A percentile compares a stretch with the other conserved stretches of the same genome.
Evolutionary conservation across 2,113 vertebrate species (phyloP).

Genomic region (Potamarius usumacintae): DNA sequence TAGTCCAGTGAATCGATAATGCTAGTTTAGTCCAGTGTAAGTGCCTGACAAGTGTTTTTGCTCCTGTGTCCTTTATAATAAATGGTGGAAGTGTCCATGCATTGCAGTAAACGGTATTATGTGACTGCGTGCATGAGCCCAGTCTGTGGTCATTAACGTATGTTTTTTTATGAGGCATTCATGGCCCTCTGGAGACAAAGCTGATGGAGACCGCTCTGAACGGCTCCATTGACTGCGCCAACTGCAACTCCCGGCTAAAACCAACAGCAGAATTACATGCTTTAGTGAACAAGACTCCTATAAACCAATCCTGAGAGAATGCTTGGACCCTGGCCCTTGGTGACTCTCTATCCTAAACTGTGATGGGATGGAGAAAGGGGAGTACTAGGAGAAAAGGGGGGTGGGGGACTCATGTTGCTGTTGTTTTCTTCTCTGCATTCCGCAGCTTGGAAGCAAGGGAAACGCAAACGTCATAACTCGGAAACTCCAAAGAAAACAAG

Average conservation of each 20-base stretch:
- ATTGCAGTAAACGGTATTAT: constrained; percentile 49
- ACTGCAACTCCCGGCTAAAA: constrained; percentile 65
- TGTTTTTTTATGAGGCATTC: constrained; percentile 66
- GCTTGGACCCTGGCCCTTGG: constrained; percentile 44
- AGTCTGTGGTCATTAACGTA: constrained; percentile 63
- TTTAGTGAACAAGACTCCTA: constrained; percentile 63
- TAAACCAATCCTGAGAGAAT: constrained; percentile 63
- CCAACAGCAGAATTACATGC: constrained; percentile 70
- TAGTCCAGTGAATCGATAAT: constrained; percentile 12
- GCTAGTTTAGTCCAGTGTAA: constrained; percentile 17
- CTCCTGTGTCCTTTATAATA: constrained; percentile 28
- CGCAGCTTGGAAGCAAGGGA: constrained; percentile 37
- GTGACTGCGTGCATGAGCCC: constrained; percentile 45
- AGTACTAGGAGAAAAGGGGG: background rate
- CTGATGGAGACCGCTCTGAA: constrained; percentile 64
- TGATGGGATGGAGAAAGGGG: background rate
- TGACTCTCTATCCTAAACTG: constrained; percentile 48
- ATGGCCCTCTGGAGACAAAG: constrained; percentile 59
- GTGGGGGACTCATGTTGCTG: constrained; percentile 3
- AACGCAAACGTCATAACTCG: constrained; percentile 44
- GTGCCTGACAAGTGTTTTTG: constrained; percentile 23
- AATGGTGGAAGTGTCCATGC: constrained; percentile 41
- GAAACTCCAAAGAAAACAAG: constrained; percentile 48
- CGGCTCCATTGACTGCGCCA: constrained; percentile 63
- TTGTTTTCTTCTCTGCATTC: constrained; percentile 41